A percentile compares a stretch with the other conserved stretches of the same genome.
Conservation (phyloP, 1,140 invertebrate genomes). For the Diachasmimorpha longicaudata region DNA sequence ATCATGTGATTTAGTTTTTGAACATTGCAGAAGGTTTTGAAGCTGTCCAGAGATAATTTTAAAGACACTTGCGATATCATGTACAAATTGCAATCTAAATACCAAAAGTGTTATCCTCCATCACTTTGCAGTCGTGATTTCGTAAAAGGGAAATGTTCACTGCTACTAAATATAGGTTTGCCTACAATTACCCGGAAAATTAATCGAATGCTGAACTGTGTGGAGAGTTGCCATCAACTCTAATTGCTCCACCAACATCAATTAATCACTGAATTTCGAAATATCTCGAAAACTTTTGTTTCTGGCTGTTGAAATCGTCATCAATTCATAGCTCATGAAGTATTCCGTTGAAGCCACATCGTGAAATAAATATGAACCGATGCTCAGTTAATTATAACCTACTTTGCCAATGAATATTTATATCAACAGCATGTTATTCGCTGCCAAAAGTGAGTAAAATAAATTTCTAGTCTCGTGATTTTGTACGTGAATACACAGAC, state of each 20-base stretch:
- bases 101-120: no score
- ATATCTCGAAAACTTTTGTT: neutral
- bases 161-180: no score
- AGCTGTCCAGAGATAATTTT: no score
- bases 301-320: neutral
- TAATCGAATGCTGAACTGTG: neutral
- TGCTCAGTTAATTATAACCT: neutral
- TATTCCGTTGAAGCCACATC: neutral
- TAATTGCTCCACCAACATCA: neutral
- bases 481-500: neutral
- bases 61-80: no score
- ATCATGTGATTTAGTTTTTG: no score
- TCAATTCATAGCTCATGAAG: neutral
- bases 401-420: neutral
- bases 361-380: neutral
- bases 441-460: neutral
- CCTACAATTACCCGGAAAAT: no score
- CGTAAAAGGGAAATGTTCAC: no score
- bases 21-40: no score
- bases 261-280: neutral
- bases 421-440: neutral
- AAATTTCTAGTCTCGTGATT: neutral
- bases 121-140: no score
- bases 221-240: neutral
- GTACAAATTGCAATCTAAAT: no score